Base-by-base conservation (phyloP, 2,888 invertebrate species). In the Digitonthophagus gazella region DNA sequence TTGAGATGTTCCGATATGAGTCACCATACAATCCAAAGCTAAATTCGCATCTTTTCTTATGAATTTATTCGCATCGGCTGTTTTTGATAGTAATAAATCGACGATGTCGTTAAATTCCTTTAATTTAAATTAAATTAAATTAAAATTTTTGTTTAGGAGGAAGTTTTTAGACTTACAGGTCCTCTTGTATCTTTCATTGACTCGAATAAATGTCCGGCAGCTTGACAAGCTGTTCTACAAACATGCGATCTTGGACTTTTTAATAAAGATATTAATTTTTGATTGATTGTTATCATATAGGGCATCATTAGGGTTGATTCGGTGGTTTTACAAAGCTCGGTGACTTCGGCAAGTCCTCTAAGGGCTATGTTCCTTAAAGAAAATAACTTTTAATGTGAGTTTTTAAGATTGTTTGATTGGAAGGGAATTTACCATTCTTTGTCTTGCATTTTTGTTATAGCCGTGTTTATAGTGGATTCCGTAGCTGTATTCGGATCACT, bases 51-150 rank as follows among this genome's bases (percentile, higher is more conserved):
- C 93, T 71, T 91, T 89, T 4, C 91, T 85, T 73, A 93, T 91
- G 73, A 92, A 90, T 66, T 87, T 88, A 77, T 89, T 91, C 75
- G 88, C 89, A 79, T 93, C 92, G 61, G 91, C 90, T 0, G 90
- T 89, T 82, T 91, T 91, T 69, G 84, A 85, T 67, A 93, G 82
- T 63, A 93, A 83, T 11, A 85, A 83, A 64, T 87, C 86, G 1
- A 89, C 85, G n/a, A 90, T 87, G 77, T 89, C 89, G 77, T 91
- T 90, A 78, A 91, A 87, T 79, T 92, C 92, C 91, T 91, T 78
- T 1, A 74, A 75, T 14, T n/a, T n/a, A n/a, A n/a, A n/a, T n/a
- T n/a, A n/a, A 3, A 68, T 44, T 19, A 8, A 64, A 22, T 6
- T n/a, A 22, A 20, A 20, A 20, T 22, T 16, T 11, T 20, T 54